Evolutionary conservation across 2,888 invertebrate species (phyloP), one percentile per base, ranked within the genome.

Genomic region (Hoplodrina ambigua): DNA sequence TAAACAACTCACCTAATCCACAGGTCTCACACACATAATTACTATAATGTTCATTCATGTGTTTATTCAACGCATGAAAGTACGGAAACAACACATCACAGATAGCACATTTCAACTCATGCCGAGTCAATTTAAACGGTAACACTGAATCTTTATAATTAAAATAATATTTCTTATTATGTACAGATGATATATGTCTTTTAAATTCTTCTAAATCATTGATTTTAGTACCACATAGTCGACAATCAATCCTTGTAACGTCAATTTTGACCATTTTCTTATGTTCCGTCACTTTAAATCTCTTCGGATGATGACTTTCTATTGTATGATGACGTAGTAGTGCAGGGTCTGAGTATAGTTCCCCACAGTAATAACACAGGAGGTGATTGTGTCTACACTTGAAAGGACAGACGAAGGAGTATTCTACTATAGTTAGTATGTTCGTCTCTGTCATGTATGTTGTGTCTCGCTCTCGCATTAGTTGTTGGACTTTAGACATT

Each of bases 251-350:
- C 58, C 92, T 78, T 0, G 93, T 92, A 0, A 96, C 55, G 52
- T 95, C 95, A 15, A 95, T 76, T 84, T 96, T 96, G 0, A 94
- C 86, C 92, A 95, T 94, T n/a, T 92, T 94, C 15, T 93, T 94
- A 60, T 93, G 91, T 19, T 94, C 94, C 0, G 88, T 89, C 0
- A 95, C 88, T 84, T 93, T 93, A 80, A 95, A 95, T 37, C 91
- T 92, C 54, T 91, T 94, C 1, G 95, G 93, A 11, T 90, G 85
- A 57, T 88, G 94, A 0, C 53, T 41, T 0, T 74, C 75, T 0
- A 78, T 54, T 0, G 92, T 93, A 41, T 95, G 95, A 0, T 87
- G 80, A 0, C 94, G 69, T 0, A 96, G 65, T 0, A 84, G 13
- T 0, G 65, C 46, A 0, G 95, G 94, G 25, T 95, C 94, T 0